These are phyloP conservation scores for Delia radicum DNA, from an alignment of 1,140 invertebrate genomes.

Conservation along the genomic window DNA sequence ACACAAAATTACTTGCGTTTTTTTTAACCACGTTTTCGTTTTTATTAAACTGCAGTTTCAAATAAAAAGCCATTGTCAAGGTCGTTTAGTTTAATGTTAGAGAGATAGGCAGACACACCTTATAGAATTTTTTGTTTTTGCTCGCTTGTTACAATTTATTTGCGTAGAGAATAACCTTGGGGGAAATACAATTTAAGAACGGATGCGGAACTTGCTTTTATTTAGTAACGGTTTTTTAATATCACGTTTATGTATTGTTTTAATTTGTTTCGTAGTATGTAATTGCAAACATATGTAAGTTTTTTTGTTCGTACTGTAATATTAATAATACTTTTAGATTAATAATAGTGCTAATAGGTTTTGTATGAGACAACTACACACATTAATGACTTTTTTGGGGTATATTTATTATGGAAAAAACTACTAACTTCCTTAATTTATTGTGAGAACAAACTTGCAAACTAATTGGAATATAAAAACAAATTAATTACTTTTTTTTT, in stretches of 20 bases:
- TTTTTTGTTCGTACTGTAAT: not conserved
- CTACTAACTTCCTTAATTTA: not conserved
- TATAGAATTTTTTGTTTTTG: not conserved
- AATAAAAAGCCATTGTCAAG: conserved; percentile 3
- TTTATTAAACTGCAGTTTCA: not conserved
- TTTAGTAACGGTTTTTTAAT: not conserved
- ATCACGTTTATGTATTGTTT: not conserved
- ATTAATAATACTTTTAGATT: not conserved
- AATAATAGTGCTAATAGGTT: not conserved
- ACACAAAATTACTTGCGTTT: not conserved
- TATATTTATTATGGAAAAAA: not conserved
- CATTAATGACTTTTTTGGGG: not conserved
- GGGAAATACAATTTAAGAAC: not conserved
- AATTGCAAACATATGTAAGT: not conserved
- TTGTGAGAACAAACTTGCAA: not conserved
- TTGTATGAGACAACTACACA: not conserved
- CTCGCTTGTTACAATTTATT: not conserved
- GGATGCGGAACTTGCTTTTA: not conserved
- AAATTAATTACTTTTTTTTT: not conserved
- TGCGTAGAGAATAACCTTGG: not conserved
- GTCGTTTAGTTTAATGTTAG: not conserved
- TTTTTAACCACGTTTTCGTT: not conserved
- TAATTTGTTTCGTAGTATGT: not conserved
- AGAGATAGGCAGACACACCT: not conserved
- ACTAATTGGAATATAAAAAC: not conserved